Evolutionary conservation across 2,888 invertebrate species (phyloP).

Genomic region (Malthinus flaveolus): DNA sequence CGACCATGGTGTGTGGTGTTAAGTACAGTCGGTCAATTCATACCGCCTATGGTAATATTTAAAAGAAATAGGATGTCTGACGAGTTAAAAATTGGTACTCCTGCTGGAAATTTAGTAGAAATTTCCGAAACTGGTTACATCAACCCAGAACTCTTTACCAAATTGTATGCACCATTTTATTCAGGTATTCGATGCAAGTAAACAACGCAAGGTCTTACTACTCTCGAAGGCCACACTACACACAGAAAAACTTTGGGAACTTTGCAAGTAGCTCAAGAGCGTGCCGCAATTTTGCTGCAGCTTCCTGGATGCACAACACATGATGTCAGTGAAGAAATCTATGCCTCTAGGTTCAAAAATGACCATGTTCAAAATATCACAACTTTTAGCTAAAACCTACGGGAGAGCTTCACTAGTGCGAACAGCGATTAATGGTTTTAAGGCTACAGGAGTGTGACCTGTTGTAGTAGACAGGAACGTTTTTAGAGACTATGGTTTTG

Average conservation of each 20-base stretch:
- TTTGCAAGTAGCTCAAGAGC: constrained; percentile 31
- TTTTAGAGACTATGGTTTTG: constrained; percentile 10
- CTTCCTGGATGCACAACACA: constrained; percentile 33
- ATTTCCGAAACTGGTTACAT: constrained; percentile 34
- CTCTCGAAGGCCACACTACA: no score
- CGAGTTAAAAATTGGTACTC: constrained; percentile 7
- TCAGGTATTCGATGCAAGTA: constrained; percentile 14
- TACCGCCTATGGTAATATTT: constrained; percentile 32
- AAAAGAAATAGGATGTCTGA: constrained; percentile 9
- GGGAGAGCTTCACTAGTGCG: constrained; percentile 22
- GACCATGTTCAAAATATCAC: constrained; percentile 22
- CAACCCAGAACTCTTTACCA: constrained; percentile 30
- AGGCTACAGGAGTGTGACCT: constrained; percentile 27
- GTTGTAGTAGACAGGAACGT: constrained; percentile 26
- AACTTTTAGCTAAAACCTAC: constrained; percentile 28
- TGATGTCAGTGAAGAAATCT: constrained; percentile 25
- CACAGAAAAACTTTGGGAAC: no score
- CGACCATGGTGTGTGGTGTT: no score
- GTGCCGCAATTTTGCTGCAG: constrained; percentile 32
- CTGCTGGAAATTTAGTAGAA: constrained; percentile 10
- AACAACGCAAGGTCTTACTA: constrained; percentile 18
- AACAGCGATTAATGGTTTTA: constrained; percentile 27
- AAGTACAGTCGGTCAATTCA: no score
- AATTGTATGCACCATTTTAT: constrained; percentile 34
- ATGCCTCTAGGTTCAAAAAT: constrained; percentile 15